Evolutionary conservation across 2,113 vertebrate genomes (phyloP).

Genomic region (Paratilapia polleni): DNA sequence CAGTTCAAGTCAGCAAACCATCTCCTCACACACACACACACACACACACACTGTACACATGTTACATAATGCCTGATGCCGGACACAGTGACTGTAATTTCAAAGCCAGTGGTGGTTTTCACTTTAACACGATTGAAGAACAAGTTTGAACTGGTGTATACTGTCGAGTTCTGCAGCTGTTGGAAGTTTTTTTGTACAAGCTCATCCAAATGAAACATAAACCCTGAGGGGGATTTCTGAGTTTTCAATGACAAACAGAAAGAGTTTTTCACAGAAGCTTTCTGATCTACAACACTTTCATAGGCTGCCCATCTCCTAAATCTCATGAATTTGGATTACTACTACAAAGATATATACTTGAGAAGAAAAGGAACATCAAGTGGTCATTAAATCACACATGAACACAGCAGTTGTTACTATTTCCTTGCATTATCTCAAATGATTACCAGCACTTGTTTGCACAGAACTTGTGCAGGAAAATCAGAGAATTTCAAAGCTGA

Average conservation of each 20-base stretch:
- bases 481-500: background rate
- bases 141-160: slow-evolving; percentile 22
- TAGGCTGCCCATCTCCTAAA: background rate
- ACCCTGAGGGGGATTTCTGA: background rate
- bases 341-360: background rate
- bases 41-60: background rate
- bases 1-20: background rate
- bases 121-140: background rate
- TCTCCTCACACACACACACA: background rate
- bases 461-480: background rate
- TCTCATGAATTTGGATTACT: background rate
- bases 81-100: background rate
- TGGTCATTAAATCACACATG: background rate
- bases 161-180: background rate
- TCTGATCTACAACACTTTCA: background rate
- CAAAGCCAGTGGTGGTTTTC: background rate
- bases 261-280: background rate
- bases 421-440: background rate
- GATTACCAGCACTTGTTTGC: background rate
- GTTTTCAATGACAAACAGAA: background rate
- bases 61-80: slow-evolving; percentile 1
- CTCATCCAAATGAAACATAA: background rate
- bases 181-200: background rate
- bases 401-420: background rate
- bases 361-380: background rate